These are phyloP conservation scores for Neoitamus cyanurus DNA, from an alignment of 2,888 invertebrate genomes.

Conservation along the genomic window DNA sequence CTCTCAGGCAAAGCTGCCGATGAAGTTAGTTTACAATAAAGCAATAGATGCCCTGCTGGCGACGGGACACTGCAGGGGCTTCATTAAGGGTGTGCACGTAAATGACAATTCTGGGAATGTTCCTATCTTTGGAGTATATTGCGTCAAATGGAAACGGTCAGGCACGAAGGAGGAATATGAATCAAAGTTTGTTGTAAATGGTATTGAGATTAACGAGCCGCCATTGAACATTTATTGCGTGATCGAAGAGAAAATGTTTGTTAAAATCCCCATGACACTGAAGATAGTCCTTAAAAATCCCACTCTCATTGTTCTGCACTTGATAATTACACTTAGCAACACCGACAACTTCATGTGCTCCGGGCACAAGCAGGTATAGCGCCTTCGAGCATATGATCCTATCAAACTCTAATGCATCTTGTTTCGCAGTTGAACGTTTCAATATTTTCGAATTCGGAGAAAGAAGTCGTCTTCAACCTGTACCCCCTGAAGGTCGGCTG, in stretches of 20 bases:
- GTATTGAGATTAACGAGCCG: slow-evolving; percentile 63
- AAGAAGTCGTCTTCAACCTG: slow-evolving; percentile 64
- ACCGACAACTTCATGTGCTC: slow-evolving; percentile 93
- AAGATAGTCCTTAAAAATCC: slow-evolving; percentile 65
- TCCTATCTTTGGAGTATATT: slow-evolving; percentile 63
- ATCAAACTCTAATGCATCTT: neutral
- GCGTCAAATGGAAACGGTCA: slow-evolving; percentile 64
- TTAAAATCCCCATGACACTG: slow-evolving; percentile 65
- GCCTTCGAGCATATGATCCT: neutral
- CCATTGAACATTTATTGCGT: slow-evolving; percentile 65
- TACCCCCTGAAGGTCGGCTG: slow-evolving; percentile 65
- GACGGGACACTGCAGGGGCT: slow-evolving; percentile 64
- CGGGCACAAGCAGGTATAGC: slow-evolving; percentile 85
- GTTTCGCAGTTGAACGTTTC: slow-evolving; percentile 62
- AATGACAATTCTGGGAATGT: slow-evolving; percentile 35
- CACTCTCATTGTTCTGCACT: slow-evolving; percentile 63
- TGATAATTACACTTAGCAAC: slow-evolving; percentile 62
- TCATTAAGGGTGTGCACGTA: slow-evolving; percentile 61
- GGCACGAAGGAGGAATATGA: slow-evolving; percentile 64
- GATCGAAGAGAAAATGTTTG: slow-evolving; percentile 66
- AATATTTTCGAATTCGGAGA: slow-evolving; percentile 64
- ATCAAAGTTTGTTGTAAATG: slow-evolving; percentile 64
- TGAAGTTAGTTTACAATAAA: slow-evolving; percentile 61
- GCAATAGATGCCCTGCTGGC: slow-evolving; percentile 64
- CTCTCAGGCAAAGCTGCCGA: slow-evolving; percentile 51